Evolutionary conservation across 2,797 vertebrate species (phyloP).

Genomic region (Clarias laeviceps): DNA sequence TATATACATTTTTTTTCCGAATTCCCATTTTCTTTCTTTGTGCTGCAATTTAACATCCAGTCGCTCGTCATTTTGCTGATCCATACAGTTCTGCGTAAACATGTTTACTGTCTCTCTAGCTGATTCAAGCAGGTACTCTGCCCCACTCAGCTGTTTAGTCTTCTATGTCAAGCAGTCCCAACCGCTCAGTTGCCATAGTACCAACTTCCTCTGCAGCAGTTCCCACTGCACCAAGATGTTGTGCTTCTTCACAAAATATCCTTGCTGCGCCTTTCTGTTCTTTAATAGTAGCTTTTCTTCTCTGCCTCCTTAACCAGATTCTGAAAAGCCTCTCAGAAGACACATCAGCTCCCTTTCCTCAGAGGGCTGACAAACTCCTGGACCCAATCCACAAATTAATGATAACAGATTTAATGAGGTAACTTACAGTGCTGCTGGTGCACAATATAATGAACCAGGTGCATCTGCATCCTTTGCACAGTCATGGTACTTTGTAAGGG

Average conservation of each 20-base stretch:
- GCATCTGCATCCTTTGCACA: background rate
- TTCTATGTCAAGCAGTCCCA: background rate
- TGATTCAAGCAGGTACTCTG: constrained; percentile 2
- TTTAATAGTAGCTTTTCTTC: constrained; percentile 1
- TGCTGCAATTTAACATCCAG: constrained; percentile 12
- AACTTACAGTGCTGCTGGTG: background rate
- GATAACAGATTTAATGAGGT: background rate
- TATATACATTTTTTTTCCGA: background rate
- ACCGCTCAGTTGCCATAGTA: constrained; percentile 16
- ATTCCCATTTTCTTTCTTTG: constrained; percentile 4
- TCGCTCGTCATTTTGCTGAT: background rate
- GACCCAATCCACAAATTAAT: background rate
- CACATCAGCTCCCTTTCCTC: background rate
- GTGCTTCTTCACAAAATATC: constrained; percentile 10
- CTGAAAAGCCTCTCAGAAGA: background rate
- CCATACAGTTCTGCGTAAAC: constrained; percentile 9
- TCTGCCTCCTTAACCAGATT: background rate
- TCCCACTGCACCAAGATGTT: constrained; percentile 16
- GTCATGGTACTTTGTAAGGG: background rate
- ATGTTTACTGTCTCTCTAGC: constrained; percentile 17
- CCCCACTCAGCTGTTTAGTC: constrained; percentile 24
- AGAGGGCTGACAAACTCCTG: background rate
- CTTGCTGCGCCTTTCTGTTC: constrained; percentile 2
- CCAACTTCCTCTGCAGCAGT: background rate
- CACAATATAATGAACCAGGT: background rate